Conservation (phyloP, 2,113 vertebrate genomes). For the Gymnobelideus leadbeateri region DNA sequence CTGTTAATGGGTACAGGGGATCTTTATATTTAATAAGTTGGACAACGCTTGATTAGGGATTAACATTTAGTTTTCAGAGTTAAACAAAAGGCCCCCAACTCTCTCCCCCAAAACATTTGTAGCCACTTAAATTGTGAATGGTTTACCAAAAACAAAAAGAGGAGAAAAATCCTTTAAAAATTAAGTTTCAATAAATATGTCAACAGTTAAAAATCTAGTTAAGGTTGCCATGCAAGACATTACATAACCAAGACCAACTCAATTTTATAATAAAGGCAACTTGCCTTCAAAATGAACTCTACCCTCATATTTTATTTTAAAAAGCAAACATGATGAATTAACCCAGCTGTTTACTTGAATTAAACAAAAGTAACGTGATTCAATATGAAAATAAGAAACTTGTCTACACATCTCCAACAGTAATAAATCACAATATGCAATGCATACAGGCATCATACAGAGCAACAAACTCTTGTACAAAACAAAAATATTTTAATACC, state of each 20-base stretch:
- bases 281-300: conserved; percentile 88
- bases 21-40: conserved; percentile 68
- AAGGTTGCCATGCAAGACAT: conserved; percentile 85
- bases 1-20: conserved; percentile 64
- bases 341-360: conserved; percentile 88
- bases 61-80: conserved; percentile 79
- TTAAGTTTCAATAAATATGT: conserved; percentile 85
- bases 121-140: conserved; percentile 77
- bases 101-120: conserved; percentile 68
- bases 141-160: conserved; percentile 75
- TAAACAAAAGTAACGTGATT: conserved; percentile 90
- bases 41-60: conserved; percentile 72
- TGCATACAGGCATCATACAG: conserved; percentile 87
- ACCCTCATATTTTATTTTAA: conserved; percentile 92
- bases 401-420: conserved; percentile 87
- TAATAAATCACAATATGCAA: conserved; percentile 86
- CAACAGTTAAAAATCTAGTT: conserved; percentile 82
- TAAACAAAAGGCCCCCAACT: conserved; percentile 64
- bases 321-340: conserved; percentile 90
- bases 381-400: conserved; percentile 89
- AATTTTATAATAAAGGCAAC: conserved; percentile 88
- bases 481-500: conserved; percentile 86
- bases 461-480: conserved; percentile 86
- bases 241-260: conserved; percentile 84
- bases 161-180: conserved; percentile 66